Evolutionary conservation across 2,888 invertebrate species (phyloP), one percentile per base, ranked within the genome.

Genomic region (Lampropteryx suffumata): DNA sequence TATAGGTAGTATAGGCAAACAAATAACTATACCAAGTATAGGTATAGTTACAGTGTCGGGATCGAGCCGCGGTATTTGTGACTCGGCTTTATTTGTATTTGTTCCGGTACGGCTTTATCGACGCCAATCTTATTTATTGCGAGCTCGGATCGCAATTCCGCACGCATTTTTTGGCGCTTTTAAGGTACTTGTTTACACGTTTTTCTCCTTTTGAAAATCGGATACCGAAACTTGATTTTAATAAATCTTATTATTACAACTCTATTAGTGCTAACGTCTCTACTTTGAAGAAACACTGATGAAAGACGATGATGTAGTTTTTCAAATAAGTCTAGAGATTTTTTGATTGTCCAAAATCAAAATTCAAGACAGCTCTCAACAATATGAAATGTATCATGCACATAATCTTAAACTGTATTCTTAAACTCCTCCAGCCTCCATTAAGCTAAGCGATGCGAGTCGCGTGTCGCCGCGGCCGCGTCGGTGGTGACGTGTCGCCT

Each of bases 81-180:
- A 27, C 27, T 65, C 66, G 72, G 67, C 24, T 44, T 34, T 27
- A 30, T 44, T 54, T 47, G 48, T 51, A 49, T 33, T 39, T 29
- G 44, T 48, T 39, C 65, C 75, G 78, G 76, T 76, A 76, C 69
- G 67, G 66, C 65, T 74, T 76, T 76, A 72, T 79, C 73, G 68
- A 73, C 10, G 42, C 33, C 14, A 14, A 73, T 73, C 73, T 40
- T 36, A n/a, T 36, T 11, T 26, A 43, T 27, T 12, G 34, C 27
- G 30, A 30, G 14, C 6, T n/a, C 17, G 8, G 10, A 6, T 29
- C n/a, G 30, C 5, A 6, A 34, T 34, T 17, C 4, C 3, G 4
- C 3, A n/a, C n/a, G n/a, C n/a, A n/a, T n/a, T n/a, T n/a, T n/a
- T n/a, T n/a, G n/a, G n/a, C n/a, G n/a, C n/a, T n/a, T n/a, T n/a